A percentile compares a stretch with the other conserved stretches of the same genome.
phyloP scores from a whole-genome alignment of 2,797 vertebrate species.

The Trachurus trachurus region DNA sequence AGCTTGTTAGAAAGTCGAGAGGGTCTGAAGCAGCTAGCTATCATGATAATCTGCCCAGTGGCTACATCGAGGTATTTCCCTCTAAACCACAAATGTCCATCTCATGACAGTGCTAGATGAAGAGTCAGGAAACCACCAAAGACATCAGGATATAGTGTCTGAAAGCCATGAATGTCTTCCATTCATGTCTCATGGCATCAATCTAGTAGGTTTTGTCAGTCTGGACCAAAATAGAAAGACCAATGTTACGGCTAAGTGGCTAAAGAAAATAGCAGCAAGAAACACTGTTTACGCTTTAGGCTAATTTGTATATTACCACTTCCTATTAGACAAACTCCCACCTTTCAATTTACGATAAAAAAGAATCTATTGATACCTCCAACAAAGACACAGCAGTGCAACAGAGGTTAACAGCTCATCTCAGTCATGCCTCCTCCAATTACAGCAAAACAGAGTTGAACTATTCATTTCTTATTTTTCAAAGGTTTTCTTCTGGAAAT shows the following conservation, averaged over 20 bases:
- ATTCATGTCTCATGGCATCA: not conserved
- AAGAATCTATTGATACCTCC: not conserved
- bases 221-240: not conserved
- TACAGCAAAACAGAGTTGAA: not conserved
- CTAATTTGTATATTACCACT: not conserved
- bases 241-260: not conserved
- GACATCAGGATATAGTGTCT: not conserved
- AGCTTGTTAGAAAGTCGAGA: not conserved
- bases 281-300: not conserved
- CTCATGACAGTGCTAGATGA: not conserved
- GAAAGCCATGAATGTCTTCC: not conserved
- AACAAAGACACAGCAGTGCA: slow-evolving; percentile 5
- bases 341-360: not conserved
- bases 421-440: slow-evolving; percentile 19
- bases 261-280: not conserved
- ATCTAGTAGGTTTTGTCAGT: not conserved
- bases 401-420: slow-evolving; percentile 22
- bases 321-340: not conserved
- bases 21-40: not conserved
- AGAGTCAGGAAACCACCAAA: not conserved
- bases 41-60: not conserved
- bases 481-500: not conserved
- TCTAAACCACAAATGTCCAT: not conserved
- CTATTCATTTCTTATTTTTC: slow-evolving; percentile 15
- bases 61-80: not conserved